Evolutionary conservation across 2,888 invertebrate species (phyloP).

Genomic region (Ceraclea dissimilis): DNA sequence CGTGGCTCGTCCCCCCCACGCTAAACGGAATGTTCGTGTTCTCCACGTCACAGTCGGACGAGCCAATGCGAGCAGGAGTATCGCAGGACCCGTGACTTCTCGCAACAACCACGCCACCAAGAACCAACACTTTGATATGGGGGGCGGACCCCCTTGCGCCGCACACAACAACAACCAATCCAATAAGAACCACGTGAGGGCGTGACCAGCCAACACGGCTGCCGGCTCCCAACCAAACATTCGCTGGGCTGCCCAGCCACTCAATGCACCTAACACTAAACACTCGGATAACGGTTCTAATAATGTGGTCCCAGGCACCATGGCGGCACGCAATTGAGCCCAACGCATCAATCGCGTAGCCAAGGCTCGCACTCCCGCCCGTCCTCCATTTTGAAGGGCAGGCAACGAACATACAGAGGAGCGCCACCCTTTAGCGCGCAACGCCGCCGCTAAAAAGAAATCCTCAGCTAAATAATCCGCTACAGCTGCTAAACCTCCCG

Average conservation of each 20-base stretch:
- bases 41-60: conserved; percentile 91
- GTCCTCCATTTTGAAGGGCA: conserved; percentile 91
- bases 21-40: conserved; percentile 79
- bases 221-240: conserved; percentile 84
- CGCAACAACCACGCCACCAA: conserved; percentile 92
- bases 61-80: conserved; percentile 79
- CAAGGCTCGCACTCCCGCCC: conserved; percentile 77
- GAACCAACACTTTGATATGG: conserved; percentile 93
- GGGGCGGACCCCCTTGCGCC: conserved; percentile 86
- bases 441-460: conserved; percentile 90
- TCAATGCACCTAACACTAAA: conserved; percentile 83
- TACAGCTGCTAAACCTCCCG: conserved; percentile 86
- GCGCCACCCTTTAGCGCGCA: conserved; percentile 83
- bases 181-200: conserved; percentile 89
- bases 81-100: conserved; percentile 82
- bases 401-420: conserved; percentile 88
- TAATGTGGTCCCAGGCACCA: conserved; percentile 86
- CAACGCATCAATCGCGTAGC: conserved; percentile 82
- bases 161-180: conserved; percentile 89
- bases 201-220: conserved; percentile 87
- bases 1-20: conserved; percentile 94
- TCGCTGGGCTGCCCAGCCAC: conserved; percentile 77
- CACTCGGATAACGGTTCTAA: conserved; percentile 95
- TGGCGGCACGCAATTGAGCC: conserved; percentile 92
- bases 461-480: conserved; percentile 96